Base-by-base conservation (phyloP, 2,113 vertebrate species). In the Notiomystis cincta region DNA sequence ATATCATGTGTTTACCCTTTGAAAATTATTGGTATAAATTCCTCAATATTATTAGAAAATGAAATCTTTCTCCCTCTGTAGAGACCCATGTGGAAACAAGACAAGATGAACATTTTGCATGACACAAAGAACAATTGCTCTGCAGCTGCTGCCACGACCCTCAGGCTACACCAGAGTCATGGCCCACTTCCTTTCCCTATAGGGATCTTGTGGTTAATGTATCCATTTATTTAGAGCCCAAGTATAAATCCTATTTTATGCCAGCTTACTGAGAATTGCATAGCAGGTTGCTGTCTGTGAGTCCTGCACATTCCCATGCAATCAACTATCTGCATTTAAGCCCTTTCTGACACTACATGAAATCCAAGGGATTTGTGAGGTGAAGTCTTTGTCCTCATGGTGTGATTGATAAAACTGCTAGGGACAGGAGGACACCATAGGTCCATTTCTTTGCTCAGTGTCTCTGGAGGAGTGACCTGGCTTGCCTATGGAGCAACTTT, bases 221-320 rank as follows among this genome's bases (percentile, higher is more conserved):
- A 93, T 65, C 84, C 91, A 89, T 87, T 87, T 31, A 50, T 93
- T 87, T 77, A 87, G 54, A 96, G 37, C 53, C 80, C 77, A 76
- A 82, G 78, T 60, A 95, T 84, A 96, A 96, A 96, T 89, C 87
- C 66, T 82, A 33, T 82, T 93, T 96, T 91, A 84, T 87, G 81
- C 61, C 81, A 95, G 15, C 6, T 85, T 85, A 40, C 61, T 45
- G 66, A 57, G 82, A 75, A 82, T 79, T 82, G 84, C 83, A 7
- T 71, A 82, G 54, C 53, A 82, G n/a, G 53, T 35, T 82, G 40
- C 11, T 65, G 5, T 75, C 54, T 69, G 23, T 60, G 33, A 0
- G 0, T 71, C 56, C 64, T 82, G 27, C 33, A 45, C n/a, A 54
- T 87, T 65, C 40, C 37, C 45, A 35, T 54, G 50, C 48, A 89